These are phyloP conservation scores for Drosophila quinaria DNA, from an alignment of 2,888 invertebrate genomes.

Conservation along the genomic window DNA sequence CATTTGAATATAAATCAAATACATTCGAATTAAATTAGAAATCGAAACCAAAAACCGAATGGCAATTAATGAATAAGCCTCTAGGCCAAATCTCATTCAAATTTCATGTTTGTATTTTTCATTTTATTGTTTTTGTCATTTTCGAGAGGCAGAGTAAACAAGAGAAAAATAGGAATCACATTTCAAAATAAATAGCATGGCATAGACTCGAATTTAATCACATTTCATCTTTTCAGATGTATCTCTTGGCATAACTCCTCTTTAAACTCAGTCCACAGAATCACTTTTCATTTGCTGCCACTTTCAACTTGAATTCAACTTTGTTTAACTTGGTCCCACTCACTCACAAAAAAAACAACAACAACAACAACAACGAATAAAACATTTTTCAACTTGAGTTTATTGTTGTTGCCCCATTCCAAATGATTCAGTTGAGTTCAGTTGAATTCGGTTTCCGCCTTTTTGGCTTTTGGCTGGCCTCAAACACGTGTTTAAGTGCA, in stretches of 20 bases:
- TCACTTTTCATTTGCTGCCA: slow-evolving; percentile 26
- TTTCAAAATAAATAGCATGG: not conserved
- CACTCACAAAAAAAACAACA: not conserved
- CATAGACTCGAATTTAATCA: not conserved
- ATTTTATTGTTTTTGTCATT: slow-evolving; percentile 12
- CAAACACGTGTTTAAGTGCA: slow-evolving; percentile 59
- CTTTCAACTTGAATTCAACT: slow-evolving; percentile 9
- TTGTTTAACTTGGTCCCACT: slow-evolving; percentile 6
- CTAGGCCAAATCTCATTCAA: slow-evolving; percentile 2
- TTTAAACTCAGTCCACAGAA: slow-evolving; percentile 7
- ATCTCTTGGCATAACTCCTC: not conserved
- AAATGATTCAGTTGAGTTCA: slow-evolving; percentile 6
- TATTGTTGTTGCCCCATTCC: slow-evolving; percentile 13
- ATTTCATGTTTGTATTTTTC: slow-evolving; percentile 11
- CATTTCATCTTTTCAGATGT: not conserved
- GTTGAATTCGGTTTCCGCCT: slow-evolving; percentile 24
- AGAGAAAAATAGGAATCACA: not conserved
- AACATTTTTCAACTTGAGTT: slow-evolving; percentile 9
- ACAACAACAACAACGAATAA: not conserved
- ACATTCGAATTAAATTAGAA: slow-evolving; percentile 17
- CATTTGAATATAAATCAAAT: slow-evolving; percentile 58
- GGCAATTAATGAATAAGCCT: slow-evolving; percentile 35
- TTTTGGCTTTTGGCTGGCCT: slow-evolving; percentile 22
- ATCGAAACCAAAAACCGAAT: slow-evolving; percentile 24
- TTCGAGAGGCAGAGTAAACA: not conserved